phyloP scores from a whole-genome alignment of 2,888 invertebrate species.

The Harpagoxenus sublaevis region DNA sequence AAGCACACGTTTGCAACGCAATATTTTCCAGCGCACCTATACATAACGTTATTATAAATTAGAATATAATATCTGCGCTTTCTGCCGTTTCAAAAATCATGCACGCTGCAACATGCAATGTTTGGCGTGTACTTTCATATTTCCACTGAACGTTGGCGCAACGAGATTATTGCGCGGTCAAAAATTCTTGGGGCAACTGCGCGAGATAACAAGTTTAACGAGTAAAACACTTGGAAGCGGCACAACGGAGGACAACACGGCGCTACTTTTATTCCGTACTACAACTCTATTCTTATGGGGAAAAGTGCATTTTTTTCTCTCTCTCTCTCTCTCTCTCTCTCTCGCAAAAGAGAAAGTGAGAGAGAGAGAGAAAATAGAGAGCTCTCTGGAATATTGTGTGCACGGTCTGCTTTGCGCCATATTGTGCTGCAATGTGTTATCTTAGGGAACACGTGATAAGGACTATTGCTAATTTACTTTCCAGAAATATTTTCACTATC shows the following conservation, averaged over 20 bases:
- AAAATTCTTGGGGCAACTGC: constrained; percentile 29
- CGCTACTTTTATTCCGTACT: constrained; percentile 11
- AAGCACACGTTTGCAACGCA: no score
- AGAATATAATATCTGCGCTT: background rate
- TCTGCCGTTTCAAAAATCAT: constrained; percentile 12
- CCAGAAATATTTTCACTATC: background rate
- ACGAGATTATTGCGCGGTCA: constrained; percentile 30
- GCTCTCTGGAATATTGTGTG: constrained; percentile 22
- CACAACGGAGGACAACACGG: background rate
- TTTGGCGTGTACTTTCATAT: background rate
- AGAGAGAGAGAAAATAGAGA: background rate
- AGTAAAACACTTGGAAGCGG: constrained; percentile 33
- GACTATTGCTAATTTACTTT: background rate
- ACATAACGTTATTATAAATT: background rate
- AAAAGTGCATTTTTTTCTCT: background rate
- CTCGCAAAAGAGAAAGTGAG: no score
- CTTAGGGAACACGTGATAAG: background rate
- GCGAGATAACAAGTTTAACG: constrained; percentile 45
- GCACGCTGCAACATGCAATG: background rate
- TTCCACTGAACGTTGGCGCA: background rate
- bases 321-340: no score
- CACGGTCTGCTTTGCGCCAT: background rate
- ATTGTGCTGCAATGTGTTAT: constrained; percentile 1
- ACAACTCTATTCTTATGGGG: constrained; percentile 25
- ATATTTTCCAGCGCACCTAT: background rate